phyloP scores from a whole-genome alignment of 1,140 invertebrate genomes.

The Antheraea mylitta region DNA sequence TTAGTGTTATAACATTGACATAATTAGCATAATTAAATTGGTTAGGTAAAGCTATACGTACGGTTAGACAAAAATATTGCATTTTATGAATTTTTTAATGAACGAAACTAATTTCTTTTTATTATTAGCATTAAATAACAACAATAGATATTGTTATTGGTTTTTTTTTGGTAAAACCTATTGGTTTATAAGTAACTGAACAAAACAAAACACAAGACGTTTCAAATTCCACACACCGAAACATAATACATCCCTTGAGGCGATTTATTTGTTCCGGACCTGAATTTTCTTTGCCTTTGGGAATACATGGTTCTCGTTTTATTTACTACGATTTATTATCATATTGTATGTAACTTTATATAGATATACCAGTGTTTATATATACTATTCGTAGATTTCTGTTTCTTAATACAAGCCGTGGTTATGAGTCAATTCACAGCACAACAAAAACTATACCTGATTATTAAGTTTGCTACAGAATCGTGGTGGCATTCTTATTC shows the following conservation, averaged over 20 bases:
- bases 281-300: conserved; percentile 30
- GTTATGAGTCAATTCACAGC: no score
- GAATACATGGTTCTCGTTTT: conserved; percentile 53
- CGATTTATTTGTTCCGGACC: conserved; percentile 38
- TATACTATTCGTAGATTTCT: not conserved
- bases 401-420: no score
- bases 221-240: conserved; percentile 35
- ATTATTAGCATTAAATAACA: no score
- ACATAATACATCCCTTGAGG: conserved; percentile 40
- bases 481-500: no score
- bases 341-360: not conserved
- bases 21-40: no score
- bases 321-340: conserved; percentile 43
- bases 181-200: not conserved
- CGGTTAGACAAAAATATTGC: no score
- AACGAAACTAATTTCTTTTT: no score
- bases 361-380: not conserved
- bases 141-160: not conserved
- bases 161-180: not conserved
- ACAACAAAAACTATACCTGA: no score
- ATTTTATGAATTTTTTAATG: no score
- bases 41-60: no score
- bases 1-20: no score
- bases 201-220: conserved; percentile 17
- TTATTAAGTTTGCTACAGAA: no score